Base-by-base conservation (phyloP, 2,888 invertebrate genomes). In the Cryptocheilus praepositus region DNA sequence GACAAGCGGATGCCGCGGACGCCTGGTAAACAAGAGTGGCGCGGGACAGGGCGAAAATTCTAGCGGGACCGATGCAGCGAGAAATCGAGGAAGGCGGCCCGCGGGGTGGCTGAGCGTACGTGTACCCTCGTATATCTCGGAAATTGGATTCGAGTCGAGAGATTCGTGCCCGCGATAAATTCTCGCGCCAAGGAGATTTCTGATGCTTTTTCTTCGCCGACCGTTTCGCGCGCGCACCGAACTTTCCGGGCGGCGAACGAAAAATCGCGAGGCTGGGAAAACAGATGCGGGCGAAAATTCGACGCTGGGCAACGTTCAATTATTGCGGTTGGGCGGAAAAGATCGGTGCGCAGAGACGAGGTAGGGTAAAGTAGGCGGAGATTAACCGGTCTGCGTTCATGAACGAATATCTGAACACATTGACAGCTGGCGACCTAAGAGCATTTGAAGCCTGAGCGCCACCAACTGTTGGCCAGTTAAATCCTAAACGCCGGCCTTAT, bases 111-210 rank as follows among this genome's bases (percentile, higher is more conserved):
- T 7, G 36, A 36, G 22, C 45, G 19, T 60, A 67, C 46, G 73
- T 61, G 79, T 79, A 79, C 72, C 81, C 83, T 82, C 85, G 82
- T 85, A 86, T 85, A 86, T 85, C 85, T 85, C 77, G 82, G 83
- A 86, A 85, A 86, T 86, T 86, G 86, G 86, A 85, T 86, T 84
- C 82, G 81, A 74, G 74, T 76, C 79, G 77, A 70, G 79, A 83
- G 83, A 83, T 84, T 83, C 85, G 81, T 79, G 79, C 67, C 60
- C 70, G 77, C 81, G 85, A 86, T 86, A 86, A 86, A 86, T 86
- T 83, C 76, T 81, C 74, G 73, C 75, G 74, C 67, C 25, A 19
- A 63, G 53, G 28, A 67, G 62, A 52, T 59, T 58, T 69, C 54
- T 61, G 51, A 58, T 71, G 72, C 70, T 68, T 65, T 28, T 36